A percentile compares a stretch with the other conserved stretches of the same genome.
Evolutionary conservation across 2,113 vertebrate genomes (phyloP).

Genomic region (Pterocles gutturalis): DNA sequence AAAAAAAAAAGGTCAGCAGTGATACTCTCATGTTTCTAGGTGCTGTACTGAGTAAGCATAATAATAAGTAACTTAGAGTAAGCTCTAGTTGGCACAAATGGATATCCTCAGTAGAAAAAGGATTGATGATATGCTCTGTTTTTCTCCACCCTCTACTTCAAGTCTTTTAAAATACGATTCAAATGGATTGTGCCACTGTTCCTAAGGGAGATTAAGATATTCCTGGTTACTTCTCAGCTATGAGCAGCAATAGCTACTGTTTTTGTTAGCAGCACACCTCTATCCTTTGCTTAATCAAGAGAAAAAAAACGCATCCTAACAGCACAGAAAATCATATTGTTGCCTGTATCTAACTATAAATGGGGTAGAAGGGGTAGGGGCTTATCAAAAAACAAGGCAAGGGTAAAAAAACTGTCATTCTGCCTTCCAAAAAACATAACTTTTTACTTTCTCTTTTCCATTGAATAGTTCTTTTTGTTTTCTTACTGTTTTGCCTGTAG

Average conservation of each 20-base stretch:
- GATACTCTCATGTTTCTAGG: not conserved
- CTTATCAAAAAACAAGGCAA: not conserved
- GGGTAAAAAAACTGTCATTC: not conserved
- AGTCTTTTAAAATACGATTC: not conserved
- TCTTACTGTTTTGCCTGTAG: not conserved
- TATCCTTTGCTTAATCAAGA: not conserved
- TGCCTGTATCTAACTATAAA: not conserved
- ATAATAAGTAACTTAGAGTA: not conserved
- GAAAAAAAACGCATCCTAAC: not conserved
- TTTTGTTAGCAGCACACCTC: not conserved
- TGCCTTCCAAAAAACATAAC: fast-evolving
- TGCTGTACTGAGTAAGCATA: not conserved
- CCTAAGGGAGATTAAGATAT: not conserved
- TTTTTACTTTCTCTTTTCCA: not conserved
- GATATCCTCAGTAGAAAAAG: not conserved
- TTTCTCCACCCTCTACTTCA: not conserved
- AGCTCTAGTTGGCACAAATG: not conserved
- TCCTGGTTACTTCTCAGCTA: not conserved
- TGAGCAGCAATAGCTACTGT: not conserved
- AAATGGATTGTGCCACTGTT: not conserved
- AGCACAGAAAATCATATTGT: not conserved
- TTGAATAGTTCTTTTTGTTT: not conserved
- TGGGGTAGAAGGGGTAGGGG: not conserved
- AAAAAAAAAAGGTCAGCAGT: not conserved
- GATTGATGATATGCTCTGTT: not conserved